These are phyloP conservation scores for Epinephelus cyanopodus DNA, from an alignment of 2,113 vertebrate species.

Conservation along the genomic window DNA sequence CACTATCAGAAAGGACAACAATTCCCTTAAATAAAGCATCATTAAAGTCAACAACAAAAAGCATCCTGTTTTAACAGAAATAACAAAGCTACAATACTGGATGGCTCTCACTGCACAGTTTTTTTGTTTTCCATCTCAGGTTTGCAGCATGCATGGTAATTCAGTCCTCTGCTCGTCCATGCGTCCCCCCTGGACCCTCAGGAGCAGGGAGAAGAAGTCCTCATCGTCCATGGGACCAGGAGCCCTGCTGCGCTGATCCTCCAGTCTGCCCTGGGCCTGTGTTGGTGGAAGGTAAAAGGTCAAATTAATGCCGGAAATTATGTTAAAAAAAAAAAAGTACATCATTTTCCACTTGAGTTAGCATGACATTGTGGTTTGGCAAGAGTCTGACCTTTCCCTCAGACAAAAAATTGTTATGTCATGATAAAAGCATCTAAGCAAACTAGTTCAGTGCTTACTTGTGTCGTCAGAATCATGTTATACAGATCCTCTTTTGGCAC, in stretches of 20 bases:
- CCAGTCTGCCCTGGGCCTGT: conserved; percentile 88
- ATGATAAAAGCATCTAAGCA: background rate
- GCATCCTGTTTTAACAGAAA: conserved; percentile 28
- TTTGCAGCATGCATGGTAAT: conserved; percentile 76
- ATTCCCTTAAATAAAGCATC: conserved; percentile 12
- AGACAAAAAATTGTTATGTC: background rate
- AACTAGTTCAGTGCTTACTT: conserved; percentile 76
- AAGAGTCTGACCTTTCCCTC: background rate
- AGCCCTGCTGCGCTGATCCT: conserved; percentile 90
- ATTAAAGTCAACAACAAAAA: background rate
- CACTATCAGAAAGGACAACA: background rate
- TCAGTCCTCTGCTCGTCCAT: conserved; percentile 90
- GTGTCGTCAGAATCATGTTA: conserved; percentile 89
- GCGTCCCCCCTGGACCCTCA: conserved; percentile 89
- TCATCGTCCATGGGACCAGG: conserved; percentile 91
- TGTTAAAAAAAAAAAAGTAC: background rate
- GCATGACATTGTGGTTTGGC: background rate
- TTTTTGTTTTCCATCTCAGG: conserved; percentile 65
- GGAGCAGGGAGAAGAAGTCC: conserved; percentile 91
- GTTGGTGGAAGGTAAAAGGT: background rate
- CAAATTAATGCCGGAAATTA: background rate
- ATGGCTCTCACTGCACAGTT: background rate
- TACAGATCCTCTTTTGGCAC: conserved; percentile 89
- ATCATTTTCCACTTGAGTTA: background rate
- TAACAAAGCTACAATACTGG: conserved; percentile 15